These are phyloP conservation scores for Agrotis puta DNA, from an alignment of 2,888 invertebrate genomes.

Conservation along the genomic window DNA sequence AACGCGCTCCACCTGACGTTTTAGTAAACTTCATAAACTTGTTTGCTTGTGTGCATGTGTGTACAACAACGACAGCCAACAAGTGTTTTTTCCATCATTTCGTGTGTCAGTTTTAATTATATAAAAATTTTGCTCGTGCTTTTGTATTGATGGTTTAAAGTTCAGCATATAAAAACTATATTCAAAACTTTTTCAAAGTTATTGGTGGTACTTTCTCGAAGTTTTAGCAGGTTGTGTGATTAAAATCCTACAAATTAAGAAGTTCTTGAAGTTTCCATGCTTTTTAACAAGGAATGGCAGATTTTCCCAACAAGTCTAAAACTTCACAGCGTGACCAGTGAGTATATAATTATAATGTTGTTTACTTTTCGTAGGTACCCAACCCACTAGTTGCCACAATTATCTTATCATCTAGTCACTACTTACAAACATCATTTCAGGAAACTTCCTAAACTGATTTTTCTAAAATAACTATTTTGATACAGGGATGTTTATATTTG, in stretches of 20 bases:
- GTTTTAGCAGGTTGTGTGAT: conserved; percentile 49
- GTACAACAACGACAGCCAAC: conserved; percentile 32
- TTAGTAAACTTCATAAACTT: conserved; percentile 52
- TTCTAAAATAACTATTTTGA: too few species aligned
- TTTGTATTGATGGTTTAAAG: conserved; percentile 41
- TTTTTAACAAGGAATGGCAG: conserved; percentile 81
- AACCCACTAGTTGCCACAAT: background rate
- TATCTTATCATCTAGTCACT: conserved; percentile 1
- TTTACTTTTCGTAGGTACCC: background rate
- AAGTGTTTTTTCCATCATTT: conserved; percentile 62
- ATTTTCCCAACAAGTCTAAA: conserved; percentile 72
- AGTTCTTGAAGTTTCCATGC: conserved; percentile 86
- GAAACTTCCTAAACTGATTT: too few species aligned
- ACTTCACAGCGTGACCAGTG: conserved; percentile 77
- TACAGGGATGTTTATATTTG: conserved; percentile 5
- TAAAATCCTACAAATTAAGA: conserved; percentile 51
- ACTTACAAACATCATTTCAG: background rate
- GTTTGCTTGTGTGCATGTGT: conserved; percentile 39
- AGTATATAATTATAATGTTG: conserved; percentile 67
- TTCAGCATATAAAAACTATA: conserved; percentile 32
- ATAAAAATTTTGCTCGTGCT: conserved; percentile 51
- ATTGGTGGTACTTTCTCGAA: conserved; percentile 35
- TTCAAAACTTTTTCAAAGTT: conserved; percentile 14
- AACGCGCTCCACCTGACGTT: conserved; percentile 62
- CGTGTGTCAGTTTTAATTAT: conserved; percentile 68